Percentiles rank a stretch among this genome's conserved stretches.
phyloP scores from a whole-genome alignment of 2,113 vertebrate species.

The Dipodomys merriami region DNA sequence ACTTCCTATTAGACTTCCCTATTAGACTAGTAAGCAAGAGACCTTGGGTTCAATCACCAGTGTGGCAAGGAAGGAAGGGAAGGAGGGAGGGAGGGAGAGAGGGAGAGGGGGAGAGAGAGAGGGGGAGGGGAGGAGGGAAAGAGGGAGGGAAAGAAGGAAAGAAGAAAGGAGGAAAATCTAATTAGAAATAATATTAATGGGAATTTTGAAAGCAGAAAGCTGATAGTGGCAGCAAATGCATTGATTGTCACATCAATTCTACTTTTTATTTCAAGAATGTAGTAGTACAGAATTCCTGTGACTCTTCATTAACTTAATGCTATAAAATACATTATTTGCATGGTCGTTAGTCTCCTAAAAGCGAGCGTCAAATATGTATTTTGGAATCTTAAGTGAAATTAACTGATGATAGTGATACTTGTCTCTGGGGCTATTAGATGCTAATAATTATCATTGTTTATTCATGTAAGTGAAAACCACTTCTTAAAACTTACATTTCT shows the following conservation, averaged over 20 bases:
- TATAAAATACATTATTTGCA: background rate
- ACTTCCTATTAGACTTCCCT: too few relatives aligned
- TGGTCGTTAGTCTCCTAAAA: constrained; percentile 2
- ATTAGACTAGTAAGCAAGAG: too few relatives aligned
- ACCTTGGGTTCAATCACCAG: too few relatives aligned
- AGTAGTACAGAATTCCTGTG: constrained; percentile 5
- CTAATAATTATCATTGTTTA: constrained; percentile 51
- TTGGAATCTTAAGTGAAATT: constrained; percentile 50
- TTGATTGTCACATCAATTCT: background rate
- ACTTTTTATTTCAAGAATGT: constrained; percentile 15
- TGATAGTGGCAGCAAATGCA: background rate
- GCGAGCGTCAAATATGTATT: constrained; percentile 14
- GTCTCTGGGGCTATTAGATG: constrained; percentile 52
- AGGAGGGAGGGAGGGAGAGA: too few relatives aligned
- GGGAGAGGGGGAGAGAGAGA: too few relatives aligned
- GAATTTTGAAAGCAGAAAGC: background rate
- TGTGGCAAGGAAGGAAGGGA: too few relatives aligned
- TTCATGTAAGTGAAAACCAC: constrained; percentile 59
- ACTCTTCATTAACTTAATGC: constrained; percentile 31
- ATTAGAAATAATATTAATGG: constrained; percentile 34
- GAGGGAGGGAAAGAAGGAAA: too few relatives aligned
- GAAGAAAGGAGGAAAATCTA: background rate
- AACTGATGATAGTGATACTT: constrained; percentile 58
- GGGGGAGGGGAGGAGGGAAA: too few relatives aligned
- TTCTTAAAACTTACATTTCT: constrained; percentile 52